Percentiles rank a stretch among this genome's conserved stretches.
Evolutionary conservation across 2,113 vertebrate species (phyloP).

Genomic region (Cisticola juncidis): DNA sequence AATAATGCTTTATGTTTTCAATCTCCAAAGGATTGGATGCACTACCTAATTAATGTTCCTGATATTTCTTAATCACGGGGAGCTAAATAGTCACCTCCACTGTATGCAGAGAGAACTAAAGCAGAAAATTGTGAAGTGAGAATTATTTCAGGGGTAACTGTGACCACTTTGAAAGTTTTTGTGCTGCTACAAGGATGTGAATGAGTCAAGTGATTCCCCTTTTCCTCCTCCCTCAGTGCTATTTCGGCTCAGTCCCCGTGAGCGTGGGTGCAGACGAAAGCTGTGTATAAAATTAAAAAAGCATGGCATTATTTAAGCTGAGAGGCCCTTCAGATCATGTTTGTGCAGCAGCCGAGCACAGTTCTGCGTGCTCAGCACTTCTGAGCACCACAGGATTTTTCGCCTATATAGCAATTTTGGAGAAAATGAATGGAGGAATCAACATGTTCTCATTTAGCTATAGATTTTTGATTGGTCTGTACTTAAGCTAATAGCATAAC

Average conservation of each 20-base stretch:
- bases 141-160: background rate
- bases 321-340: slow-evolving; percentile 50
- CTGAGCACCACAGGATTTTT: slow-evolving; percentile 12
- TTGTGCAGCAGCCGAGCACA: slow-evolving; percentile 35
- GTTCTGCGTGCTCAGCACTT: slow-evolving; percentile 40
- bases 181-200: background rate
- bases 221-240: background rate
- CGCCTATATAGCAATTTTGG: slow-evolving; percentile 6
- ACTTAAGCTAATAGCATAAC: slow-evolving; percentile 53
- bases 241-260: background rate
- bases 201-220: background rate
- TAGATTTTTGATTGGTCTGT: slow-evolving; percentile 48
- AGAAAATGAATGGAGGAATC: slow-evolving; percentile 54
- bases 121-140: background rate
- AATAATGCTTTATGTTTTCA: background rate
- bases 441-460: slow-evolving; percentile 41
- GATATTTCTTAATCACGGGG: background rate
- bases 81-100: background rate
- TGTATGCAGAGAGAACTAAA: background rate
- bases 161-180: background rate
- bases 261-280: background rate
- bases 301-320: slow-evolving; percentile 20
- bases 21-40: background rate
- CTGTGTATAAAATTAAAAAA: slow-evolving; percentile 4
- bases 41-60: background rate